A percentile compares a stretch with the other conserved stretches of the same genome.
These are phyloP conservation scores for Neodiprion lecontei DNA, from an alignment of 1,140 invertebrate species.

Conservation along the genomic window DNA sequence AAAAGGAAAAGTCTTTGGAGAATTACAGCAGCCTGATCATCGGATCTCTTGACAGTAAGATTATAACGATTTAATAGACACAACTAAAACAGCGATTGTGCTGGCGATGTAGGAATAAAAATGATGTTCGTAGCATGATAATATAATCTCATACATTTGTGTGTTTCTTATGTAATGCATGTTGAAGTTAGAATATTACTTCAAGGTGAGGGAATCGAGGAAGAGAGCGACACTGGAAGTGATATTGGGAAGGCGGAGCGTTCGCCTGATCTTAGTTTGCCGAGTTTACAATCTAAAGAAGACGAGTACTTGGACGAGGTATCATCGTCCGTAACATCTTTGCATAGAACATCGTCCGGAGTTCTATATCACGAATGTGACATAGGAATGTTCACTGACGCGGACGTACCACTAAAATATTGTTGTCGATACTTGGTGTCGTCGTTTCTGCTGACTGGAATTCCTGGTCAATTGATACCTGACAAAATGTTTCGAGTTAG, in stretches of 20 bases:
- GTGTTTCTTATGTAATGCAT: not conserved
- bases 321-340: slow-evolving; percentile 30
- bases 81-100: not conserved
- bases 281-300: slow-evolving; percentile 31
- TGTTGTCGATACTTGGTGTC: slow-evolving; percentile 77
- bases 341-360: slow-evolving; percentile 34
- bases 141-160: not conserved
- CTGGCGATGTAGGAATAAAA: not conserved
- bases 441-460: slow-evolving; percentile 77
- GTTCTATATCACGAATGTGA: slow-evolving; percentile 59
- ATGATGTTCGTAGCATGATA: not conserved
- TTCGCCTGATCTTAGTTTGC: slow-evolving; percentile 24
- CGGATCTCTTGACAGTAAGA: slow-evolving; percentile 44
- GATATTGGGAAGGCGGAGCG: slow-evolving; percentile 39
- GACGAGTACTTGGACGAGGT: slow-evolving; percentile 36
- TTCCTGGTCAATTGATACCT: slow-evolving; percentile 66
- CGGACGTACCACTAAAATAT: slow-evolving; percentile 74
- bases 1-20: slow-evolving; percentile 39
- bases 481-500: slow-evolving; percentile 80
- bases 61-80: not conserved
- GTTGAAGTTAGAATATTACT: slow-evolving; percentile 19
- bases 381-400: slow-evolving; percentile 72
- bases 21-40: slow-evolving; percentile 44
- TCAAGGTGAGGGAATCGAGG: slow-evolving; percentile 37
- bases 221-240: slow-evolving; percentile 40